Evolutionary conservation across 1,140 invertebrate species (phyloP), one percentile per base, ranked within the genome.

Genomic region (Colletes gigas): DNA sequence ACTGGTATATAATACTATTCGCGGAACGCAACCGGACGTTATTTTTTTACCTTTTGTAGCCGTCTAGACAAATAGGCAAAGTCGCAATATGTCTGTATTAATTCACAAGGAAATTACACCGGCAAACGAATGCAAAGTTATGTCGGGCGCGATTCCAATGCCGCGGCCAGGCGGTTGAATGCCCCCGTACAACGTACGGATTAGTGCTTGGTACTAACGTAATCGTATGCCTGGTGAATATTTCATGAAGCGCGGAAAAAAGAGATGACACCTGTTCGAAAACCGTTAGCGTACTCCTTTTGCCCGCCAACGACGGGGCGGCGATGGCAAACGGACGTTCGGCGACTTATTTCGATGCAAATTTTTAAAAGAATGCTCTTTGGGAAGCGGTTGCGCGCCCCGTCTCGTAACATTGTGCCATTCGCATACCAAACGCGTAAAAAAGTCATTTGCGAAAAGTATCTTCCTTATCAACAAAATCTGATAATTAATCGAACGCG

Each of bases 251-350:
- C 87, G 85, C 86, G 86, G 85, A 90, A 90, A 91, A 88, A 90
- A 88, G 90, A 92, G 89, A 87, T 89, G 91, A 92, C 91, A 91
- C 90, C 90, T 91, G 90, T 90, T 91, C 86, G 82, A 81, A 88
- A 90, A 90, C 90, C 90, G 90, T 91, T 91, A 91, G 71, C 68
- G 75, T 90, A 88, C 88, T 90, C 88, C 85, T 90, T 90, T 84
- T 87, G 78, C 75, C 68, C 78, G 73, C 57, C 86, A 77, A 87
- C 80, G 79, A 59, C 74, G 76, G 59, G 50, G 72, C 78, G 85
- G 81, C 65, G 76, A 83, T 86, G 80, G 84, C 89, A 78, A 86
- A 81, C 72, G 82, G 75, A 80, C 78, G 77, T 79, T 81, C 83
- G 82, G 62, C 79, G 74, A 84, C 84, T 86, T 86, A 90, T 91